phyloP scores from a whole-genome alignment of 2,888 invertebrate genomes.

The Tiliacea citrago region DNA sequence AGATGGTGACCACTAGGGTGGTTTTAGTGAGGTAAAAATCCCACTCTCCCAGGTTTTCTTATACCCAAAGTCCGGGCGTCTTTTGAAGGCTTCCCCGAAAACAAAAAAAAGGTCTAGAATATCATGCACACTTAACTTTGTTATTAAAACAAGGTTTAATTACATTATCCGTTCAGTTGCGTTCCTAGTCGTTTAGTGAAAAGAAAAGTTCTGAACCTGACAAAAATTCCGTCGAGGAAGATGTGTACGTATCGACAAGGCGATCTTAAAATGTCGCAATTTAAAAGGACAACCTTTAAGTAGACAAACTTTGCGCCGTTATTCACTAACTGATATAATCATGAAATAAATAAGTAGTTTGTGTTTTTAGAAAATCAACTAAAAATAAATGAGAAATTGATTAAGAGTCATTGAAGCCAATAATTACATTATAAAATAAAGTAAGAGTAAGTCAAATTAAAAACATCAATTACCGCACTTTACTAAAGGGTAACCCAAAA shows the following conservation, averaged over 20 bases:
- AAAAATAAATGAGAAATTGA: too few species aligned
- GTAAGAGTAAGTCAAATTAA: not conserved
- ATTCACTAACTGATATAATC: not conserved
- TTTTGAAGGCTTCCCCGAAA: too few species aligned
- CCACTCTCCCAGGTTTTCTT: too few species aligned
- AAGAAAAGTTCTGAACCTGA: conserved; percentile 73
- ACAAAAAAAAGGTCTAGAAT: not conserved
- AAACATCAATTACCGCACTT: not conserved
- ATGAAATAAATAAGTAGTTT: too few species aligned
- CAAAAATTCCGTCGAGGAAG: conserved; percentile 64
- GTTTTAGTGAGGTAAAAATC: too few species aligned
- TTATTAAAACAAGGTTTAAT: conserved; percentile 2
- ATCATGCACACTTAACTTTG: not conserved
- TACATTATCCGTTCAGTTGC: conserved; percentile 26
- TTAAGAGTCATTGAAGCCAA: too few species aligned
- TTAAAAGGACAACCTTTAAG: not conserved
- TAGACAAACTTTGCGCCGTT: not conserved
- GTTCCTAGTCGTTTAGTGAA: conserved; percentile 50
- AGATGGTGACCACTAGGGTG: too few species aligned
- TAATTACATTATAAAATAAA: not conserved
- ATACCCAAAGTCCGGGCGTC: too few species aligned
- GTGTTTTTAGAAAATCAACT: too few species aligned
- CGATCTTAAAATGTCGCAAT: conserved; percentile 1
- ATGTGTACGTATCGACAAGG: conserved; percentile 55
- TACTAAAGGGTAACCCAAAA: not conserved